These are phyloP conservation scores for Mastacembelus armatus DNA, from an alignment of 2,797 vertebrate species.

Conservation along the genomic window DNA sequence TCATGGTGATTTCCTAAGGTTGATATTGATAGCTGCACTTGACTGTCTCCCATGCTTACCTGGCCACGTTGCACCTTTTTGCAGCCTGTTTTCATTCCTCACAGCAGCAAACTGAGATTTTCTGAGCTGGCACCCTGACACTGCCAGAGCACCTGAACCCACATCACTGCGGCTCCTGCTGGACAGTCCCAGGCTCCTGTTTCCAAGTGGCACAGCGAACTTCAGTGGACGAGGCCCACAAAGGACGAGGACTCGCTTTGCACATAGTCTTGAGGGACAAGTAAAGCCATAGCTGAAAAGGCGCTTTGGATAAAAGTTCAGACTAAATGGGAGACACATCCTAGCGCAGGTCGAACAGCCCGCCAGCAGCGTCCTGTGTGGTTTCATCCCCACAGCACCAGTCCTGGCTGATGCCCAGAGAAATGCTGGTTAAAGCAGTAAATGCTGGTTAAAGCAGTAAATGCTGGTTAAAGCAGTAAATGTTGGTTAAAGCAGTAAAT, in stretches of 20 bases:
- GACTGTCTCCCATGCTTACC: conserved; percentile 47
- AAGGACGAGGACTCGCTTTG: not conserved
- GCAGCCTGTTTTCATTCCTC: conserved; percentile 47
- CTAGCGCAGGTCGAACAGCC: conserved; percentile 43
- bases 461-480: too few relatives aligned
- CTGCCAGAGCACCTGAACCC: not conserved
- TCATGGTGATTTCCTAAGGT: too few relatives aligned
- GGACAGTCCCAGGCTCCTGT: conserved; percentile 1
- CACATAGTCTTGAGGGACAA: conserved; percentile 2
- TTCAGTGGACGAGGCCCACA: not conserved
- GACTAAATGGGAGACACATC: conserved; percentile 11
- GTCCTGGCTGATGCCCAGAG: too few relatives aligned
- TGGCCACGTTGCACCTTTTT: conserved; percentile 34
- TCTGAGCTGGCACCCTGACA: conserved; percentile 16
- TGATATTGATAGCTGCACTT: too few relatives aligned
- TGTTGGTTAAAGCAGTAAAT: too few relatives aligned
- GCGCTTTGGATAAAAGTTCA: conserved; percentile 25
- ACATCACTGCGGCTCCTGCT: conserved; percentile 23
- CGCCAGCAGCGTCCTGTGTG: conserved; percentile 43
- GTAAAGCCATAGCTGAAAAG: conserved; percentile 31
- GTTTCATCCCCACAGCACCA: conserved; percentile 27
- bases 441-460: too few relatives aligned
- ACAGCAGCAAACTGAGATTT: not conserved
- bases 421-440: too few relatives aligned
- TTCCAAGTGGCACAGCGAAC: not conserved